Evolutionary conservation across 64 coral and sea anemone species (phyloP).

Genomic region (Montipora foliosa): DNA sequence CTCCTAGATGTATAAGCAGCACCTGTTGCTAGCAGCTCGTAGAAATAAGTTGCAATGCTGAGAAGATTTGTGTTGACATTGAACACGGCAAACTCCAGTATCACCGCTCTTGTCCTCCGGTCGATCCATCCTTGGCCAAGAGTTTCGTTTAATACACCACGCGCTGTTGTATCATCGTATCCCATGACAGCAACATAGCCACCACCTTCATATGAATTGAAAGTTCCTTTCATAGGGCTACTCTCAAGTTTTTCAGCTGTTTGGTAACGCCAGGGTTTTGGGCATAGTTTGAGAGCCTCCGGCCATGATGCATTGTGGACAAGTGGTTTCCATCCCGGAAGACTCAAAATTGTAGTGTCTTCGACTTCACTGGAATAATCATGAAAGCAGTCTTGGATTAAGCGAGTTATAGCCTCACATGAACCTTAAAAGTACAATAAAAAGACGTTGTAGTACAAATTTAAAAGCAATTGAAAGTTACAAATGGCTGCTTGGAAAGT

Average conservation of each 20-base stretch:
- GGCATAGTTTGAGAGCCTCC: slow-evolving; percentile 20
- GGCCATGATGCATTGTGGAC: slow-evolving; percentile 24
- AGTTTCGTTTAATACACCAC: neutral
- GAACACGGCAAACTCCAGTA: slow-evolving; percentile 22
- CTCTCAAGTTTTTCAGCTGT: slow-evolving; percentile 10
- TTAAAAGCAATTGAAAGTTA: neutral
- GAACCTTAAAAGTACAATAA: neutral
- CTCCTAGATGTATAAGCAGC: neutral
- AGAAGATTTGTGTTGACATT: slow-evolving; percentile 21
- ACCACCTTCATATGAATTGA: slow-evolving; percentile 22
- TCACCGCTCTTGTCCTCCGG: slow-evolving; percentile 8
- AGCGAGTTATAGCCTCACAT: neutral
- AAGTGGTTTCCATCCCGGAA: slow-evolving; percentile 59
- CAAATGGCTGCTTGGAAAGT: neutral
- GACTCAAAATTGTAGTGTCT: slow-evolving; percentile 29
- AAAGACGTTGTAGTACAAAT: neutral
- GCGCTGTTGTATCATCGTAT: neutral
- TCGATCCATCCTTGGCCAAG: slow-evolving; percentile 10
- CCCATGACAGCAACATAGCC: slow-evolving; percentile 25
- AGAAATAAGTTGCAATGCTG: slow-evolving; percentile 21
- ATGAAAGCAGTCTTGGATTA: slow-evolving; percentile 19
- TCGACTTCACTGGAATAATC: slow-evolving; percentile 2
- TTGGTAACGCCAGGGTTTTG: slow-evolving; percentile 64
- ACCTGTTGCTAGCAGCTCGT: neutral
- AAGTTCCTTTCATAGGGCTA: neutral